Evolutionary conservation across 2,888 invertebrate species (phyloP).

Genomic region (Lapara coniferarum): DNA sequence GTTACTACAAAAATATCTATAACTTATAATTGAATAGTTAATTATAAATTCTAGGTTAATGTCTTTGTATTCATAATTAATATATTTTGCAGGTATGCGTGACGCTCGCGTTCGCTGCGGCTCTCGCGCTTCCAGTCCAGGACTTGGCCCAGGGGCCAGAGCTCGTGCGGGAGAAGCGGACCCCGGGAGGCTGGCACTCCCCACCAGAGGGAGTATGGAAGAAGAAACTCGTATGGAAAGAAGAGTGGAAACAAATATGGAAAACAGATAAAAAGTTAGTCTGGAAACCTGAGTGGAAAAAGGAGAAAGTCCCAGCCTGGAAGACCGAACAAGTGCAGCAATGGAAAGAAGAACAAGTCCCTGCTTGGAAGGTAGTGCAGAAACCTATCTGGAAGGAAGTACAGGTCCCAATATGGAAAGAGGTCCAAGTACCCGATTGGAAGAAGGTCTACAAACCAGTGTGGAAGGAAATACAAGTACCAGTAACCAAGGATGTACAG

Average conservation of each 20-base stretch:
- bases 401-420: conserved; percentile 88
- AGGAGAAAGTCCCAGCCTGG: conserved; percentile 89
- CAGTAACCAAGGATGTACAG: conserved; percentile 88
- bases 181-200: conserved; percentile 81
- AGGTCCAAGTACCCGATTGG: conserved; percentile 86
- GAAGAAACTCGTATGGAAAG: conserved; percentile 92
- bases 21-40: neutral
- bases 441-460: conserved; percentile 85
- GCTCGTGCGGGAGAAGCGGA: conserved; percentile 80
- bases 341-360: conserved; percentile 90
- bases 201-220: conserved; percentile 89
- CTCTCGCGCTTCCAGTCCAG: conserved; percentile 64
- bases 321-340: conserved; percentile 91
- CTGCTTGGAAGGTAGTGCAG: conserved; percentile 87
- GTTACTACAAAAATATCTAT: neutral
- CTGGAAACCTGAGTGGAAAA: conserved; percentile 90
- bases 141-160: conserved; percentile 58
- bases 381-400: conserved; percentile 89
- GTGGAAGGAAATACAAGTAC: conserved; percentile 86
- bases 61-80: neutral
- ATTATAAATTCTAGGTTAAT: neutral
- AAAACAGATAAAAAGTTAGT: conserved; percentile 89
- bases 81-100: conserved; percentile 83
- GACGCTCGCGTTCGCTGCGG: conserved; percentile 81
- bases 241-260: conserved; percentile 91